These are phyloP conservation scores for Sylvietta virens DNA, from an alignment of 2,113 vertebrate genomes.

Conservation along the genomic window DNA sequence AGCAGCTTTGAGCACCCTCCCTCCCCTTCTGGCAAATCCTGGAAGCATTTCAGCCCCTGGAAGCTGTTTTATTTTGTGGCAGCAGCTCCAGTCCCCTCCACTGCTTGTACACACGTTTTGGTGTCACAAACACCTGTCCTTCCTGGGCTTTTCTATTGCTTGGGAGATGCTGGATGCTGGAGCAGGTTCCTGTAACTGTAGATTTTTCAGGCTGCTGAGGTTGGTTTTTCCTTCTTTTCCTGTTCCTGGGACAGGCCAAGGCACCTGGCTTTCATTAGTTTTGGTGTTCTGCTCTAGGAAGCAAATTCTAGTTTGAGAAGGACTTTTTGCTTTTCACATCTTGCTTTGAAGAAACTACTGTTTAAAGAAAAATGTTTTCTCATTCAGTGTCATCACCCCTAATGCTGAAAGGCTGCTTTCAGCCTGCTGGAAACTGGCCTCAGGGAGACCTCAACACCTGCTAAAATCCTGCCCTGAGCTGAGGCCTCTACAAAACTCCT, in stretches of 20 bases:
- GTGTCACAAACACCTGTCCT: not conserved
- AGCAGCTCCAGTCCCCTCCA: not conserved
- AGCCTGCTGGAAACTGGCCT: not conserved
- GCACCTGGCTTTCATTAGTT: slow-evolving; percentile 47
- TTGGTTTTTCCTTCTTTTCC: not conserved
- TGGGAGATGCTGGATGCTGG: not conserved
- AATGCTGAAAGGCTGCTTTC: slow-evolving; percentile 33
- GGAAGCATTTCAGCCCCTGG: not conserved
- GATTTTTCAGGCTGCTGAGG: not conserved
- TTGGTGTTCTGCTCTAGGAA: not conserved
- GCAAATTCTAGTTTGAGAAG: not conserved
- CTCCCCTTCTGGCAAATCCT: not conserved
- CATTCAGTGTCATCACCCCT: not conserved
- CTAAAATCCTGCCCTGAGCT: not conserved
- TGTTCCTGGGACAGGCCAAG: not conserved
- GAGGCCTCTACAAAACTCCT: not conserved
- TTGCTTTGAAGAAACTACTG: slow-evolving; percentile 28
- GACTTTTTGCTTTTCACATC: not conserved
- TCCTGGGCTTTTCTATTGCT: not conserved
- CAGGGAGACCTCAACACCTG: slow-evolving; percentile 24
- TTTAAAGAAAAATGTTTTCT: slow-evolving; percentile 16
- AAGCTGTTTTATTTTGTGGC: not conserved
- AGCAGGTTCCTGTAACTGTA: not conserved
- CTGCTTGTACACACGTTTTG: not conserved
- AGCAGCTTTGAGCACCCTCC: not conserved